A percentile compares a stretch with the other conserved stretches of the same genome.
Conservation (phyloP, 2,113 vertebrate species). For the Saccopteryx bilineata region DNA sequence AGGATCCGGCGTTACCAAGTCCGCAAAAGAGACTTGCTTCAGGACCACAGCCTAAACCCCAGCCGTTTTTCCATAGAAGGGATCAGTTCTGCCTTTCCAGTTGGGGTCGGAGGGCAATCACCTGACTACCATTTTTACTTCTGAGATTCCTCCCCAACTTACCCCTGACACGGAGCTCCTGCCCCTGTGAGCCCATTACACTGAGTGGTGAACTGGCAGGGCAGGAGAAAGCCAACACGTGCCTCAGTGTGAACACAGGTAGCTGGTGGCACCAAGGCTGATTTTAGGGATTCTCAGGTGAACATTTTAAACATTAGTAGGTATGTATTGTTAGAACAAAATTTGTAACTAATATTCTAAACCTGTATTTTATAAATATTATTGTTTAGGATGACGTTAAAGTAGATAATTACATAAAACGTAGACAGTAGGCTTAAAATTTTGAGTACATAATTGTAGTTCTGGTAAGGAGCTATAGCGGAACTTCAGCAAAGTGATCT, state of each 20-base stretch:
- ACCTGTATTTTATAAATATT: not conserved
- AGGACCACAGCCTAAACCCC: too few species aligned
- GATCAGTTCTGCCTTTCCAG: not conserved
- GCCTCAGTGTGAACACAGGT: not conserved
- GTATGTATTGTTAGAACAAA: not conserved
- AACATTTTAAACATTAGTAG: not conserved
- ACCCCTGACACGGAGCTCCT: not conserved
- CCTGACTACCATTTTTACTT: not conserved
- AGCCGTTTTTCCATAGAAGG: too few species aligned
- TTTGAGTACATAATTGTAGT: not conserved
- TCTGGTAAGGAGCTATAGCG: not conserved
- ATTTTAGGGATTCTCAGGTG: not conserved
- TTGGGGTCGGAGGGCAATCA: not conserved
- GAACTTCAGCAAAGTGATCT: not conserved
- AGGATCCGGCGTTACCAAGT: too few species aligned
- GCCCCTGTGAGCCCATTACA: not conserved
- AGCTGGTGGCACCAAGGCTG: not conserved
- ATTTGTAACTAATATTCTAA: not conserved
- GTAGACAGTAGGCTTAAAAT: not conserved
- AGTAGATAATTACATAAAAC: not conserved
- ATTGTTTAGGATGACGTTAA: not conserved
- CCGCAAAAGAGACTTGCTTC: too few species aligned
- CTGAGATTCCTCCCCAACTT: not conserved
- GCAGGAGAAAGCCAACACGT: not conserved
- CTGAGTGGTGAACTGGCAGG: not conserved